phyloP scores from a whole-genome alignment of 64 coral and sea anemone genomes.

The Montipora foliosa region DNA sequence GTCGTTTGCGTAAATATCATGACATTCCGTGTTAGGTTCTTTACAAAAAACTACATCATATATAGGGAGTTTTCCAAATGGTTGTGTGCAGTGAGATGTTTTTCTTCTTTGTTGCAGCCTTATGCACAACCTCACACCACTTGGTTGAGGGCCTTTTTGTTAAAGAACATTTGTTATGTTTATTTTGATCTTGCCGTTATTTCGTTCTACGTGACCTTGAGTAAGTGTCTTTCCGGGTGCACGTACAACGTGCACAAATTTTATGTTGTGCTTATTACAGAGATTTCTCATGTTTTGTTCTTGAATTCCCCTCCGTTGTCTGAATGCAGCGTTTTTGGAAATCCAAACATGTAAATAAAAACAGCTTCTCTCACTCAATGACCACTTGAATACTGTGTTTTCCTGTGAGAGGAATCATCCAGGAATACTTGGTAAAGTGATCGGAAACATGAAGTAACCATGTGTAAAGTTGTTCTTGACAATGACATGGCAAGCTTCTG shows the following conservation, averaged over 20 bases:
- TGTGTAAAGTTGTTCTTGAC: too few relatives aligned
- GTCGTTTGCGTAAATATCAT: neutral
- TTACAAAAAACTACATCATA: neutral
- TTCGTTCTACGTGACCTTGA: neutral
- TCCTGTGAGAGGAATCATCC: too few relatives aligned
- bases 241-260: neutral
- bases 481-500: too few relatives aligned
- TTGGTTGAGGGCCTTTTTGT: neutral
- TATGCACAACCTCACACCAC: neutral
- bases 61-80: neutral
- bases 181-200: neutral
- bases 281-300: constrained; percentile 5
- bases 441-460: too few relatives aligned
- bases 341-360: constrained; percentile 28
- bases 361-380: neutral
- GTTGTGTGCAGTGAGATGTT: neutral
- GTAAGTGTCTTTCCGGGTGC: constrained; percentile 6
- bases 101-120: neutral
- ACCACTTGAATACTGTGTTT: too few relatives aligned
- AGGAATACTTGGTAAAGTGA: too few relatives aligned
- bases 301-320: constrained; percentile 40
- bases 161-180: neutral
- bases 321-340: constrained; percentile 33
- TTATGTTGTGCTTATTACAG: constrained; percentile 22
- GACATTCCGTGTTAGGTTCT: neutral